A percentile compares a stretch with the other conserved stretches of the same genome.
These are phyloP conservation scores for Ips nitidus DNA, from an alignment of 1,140 invertebrate genomes.

Conservation along the genomic window DNA sequence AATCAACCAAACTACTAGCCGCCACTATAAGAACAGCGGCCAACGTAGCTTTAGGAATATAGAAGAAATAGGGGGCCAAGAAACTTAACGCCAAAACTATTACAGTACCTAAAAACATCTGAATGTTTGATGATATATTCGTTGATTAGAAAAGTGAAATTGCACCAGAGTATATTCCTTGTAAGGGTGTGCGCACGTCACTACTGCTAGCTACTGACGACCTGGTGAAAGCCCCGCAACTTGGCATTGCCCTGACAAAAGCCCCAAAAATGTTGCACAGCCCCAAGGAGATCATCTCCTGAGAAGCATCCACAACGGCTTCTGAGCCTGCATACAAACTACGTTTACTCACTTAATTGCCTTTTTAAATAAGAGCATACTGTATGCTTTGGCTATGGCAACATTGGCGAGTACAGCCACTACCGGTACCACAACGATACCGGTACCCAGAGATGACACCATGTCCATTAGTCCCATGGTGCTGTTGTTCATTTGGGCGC, in stretches of 20 bases:
- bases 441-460: conserved; percentile 65
- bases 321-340: conserved; percentile 53
- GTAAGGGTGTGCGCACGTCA: conserved; percentile 73
- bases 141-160: not conserved
- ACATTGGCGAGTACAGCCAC: conserved; percentile 83
- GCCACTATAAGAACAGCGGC: conserved; percentile 83
- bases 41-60: conserved; percentile 69
- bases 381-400: conserved; percentile 85
- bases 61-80: conserved; percentile 66
- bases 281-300: conserved; percentile 74
- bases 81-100: conserved; percentile 72
- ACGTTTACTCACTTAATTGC: conserved; percentile 47
- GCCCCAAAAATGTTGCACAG: conserved; percentile 72
- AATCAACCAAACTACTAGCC: conserved; percentile 78
- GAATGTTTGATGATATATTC: not conserved
- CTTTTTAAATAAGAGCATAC: conserved; percentile 54
- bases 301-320: conserved; percentile 66
- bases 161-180: conserved; percentile 69
- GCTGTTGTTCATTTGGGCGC: conserved; percentile 59
- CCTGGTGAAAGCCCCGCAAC: conserved; percentile 76
- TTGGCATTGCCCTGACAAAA: conserved; percentile 74
- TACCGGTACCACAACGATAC: conserved; percentile 73
- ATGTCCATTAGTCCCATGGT: conserved; percentile 67
- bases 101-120: conserved; percentile 59
- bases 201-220: conserved; percentile 77